Conservation (phyloP, 2,113 vertebrate species). For the Antigone vipio region DNA sequence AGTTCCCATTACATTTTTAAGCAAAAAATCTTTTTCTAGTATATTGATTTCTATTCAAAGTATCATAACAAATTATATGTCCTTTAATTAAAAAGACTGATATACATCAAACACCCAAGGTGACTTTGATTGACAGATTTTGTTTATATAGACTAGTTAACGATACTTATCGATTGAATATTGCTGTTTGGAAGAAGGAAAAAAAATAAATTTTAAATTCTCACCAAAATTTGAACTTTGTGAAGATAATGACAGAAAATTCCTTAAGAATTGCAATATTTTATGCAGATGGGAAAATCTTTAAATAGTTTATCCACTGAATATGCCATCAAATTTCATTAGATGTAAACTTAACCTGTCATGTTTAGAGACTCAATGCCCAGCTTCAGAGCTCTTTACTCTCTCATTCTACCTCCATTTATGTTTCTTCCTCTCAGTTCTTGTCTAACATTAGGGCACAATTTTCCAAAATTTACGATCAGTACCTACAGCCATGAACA, state of each 20-base stretch:
- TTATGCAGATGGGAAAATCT: neutral
- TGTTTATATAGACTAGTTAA: neutral
- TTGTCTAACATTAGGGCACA: neutral
- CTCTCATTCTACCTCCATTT: neutral
- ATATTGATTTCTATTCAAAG: neutral
- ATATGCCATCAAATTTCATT: neutral
- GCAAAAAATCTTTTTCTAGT: neutral
- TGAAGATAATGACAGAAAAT: neutral
- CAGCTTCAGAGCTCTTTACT: neutral
- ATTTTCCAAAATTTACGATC: neutral
- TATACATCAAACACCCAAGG: neutral
- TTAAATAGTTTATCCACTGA: neutral
- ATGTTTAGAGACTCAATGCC: neutral
- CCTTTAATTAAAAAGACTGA: neutral
- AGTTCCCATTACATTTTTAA: neutral
- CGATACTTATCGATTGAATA: neutral
- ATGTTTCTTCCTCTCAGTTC: neutral
- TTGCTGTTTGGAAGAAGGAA: neutral
- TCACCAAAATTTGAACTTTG: neutral
- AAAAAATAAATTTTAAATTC: neutral
- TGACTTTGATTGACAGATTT: neutral
- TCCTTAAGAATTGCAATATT: neutral
- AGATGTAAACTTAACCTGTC: neutral
- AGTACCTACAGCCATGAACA: neutral
- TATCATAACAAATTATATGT: neutral